A percentile compares a stretch with the other conserved stretches of the same genome.
Conservation (phyloP, 2,797 vertebrate genomes). For the Eutrigla gurnardus region DNA sequence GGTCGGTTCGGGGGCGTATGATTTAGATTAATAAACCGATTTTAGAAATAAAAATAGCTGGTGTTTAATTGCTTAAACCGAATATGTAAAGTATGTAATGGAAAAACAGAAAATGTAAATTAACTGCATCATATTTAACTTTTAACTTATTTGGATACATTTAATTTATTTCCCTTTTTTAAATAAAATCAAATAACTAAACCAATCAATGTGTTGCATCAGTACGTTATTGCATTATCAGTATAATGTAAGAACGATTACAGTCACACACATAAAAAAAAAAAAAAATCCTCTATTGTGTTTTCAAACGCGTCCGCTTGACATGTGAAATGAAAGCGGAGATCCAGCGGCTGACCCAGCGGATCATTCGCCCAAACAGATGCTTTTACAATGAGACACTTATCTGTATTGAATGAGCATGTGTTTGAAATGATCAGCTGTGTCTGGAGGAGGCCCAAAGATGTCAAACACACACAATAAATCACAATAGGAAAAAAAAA, state of each 20-base stretch:
- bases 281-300: background rate
- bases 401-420: constrained; percentile 39
- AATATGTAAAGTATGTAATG: background rate
- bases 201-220: constrained; percentile 2
- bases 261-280: background rate
- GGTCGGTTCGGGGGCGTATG: background rate
- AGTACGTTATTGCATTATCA: background rate
- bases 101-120: background rate
- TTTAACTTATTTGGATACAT: background rate
- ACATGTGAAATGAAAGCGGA: constrained; percentile 36
- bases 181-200: background rate
- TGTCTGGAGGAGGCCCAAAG: constrained; percentile 44
- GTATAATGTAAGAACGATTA: background rate
- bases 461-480: constrained; percentile 43
- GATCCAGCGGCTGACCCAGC: constrained; percentile 35
- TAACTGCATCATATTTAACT: constrained; percentile 3
- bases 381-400: constrained; percentile 51
- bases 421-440: constrained; percentile 63
- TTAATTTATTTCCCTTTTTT: constrained; percentile 4
- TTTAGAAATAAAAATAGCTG: constrained; percentile 11
- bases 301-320: constrained; percentile 12
- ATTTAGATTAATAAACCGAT: constrained; percentile 11
- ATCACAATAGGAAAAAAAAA: constrained; percentile 6
- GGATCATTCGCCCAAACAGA: constrained; percentile 45
- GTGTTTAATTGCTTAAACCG: constrained; percentile 10